phyloP scores from a whole-genome alignment of 1,140 invertebrate genomes.

The Zaprionus nigranus region DNA sequence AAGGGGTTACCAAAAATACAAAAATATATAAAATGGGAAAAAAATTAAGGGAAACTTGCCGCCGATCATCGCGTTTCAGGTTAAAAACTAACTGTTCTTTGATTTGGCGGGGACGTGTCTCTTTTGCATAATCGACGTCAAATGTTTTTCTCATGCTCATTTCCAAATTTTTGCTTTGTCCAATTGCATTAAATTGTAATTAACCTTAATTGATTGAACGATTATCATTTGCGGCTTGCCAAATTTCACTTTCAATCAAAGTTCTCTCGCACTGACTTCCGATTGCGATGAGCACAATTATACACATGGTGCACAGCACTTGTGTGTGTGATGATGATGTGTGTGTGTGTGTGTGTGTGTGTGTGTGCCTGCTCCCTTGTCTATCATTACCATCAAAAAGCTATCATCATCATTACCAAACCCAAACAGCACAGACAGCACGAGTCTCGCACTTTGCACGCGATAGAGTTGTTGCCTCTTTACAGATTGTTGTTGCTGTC shows the following conservation, averaged over 20 bases:
- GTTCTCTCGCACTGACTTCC: constrained; percentile 63
- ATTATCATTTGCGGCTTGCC: constrained; percentile 61
- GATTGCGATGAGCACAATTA: constrained; percentile 57
- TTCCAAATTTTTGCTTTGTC: constrained; percentile 36
- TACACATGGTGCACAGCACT: constrained; percentile 28
- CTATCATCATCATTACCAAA: constrained; percentile 77
- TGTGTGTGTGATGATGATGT: constrained; percentile 21
- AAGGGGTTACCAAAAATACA: constrained; percentile 50
- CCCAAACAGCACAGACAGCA: constrained; percentile 53
- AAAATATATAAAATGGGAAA: neutral
- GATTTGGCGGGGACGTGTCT: constrained; percentile 19
- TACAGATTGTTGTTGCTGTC: constrained; percentile 33
- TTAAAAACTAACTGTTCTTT: constrained; percentile 66
- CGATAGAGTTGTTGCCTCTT: constrained; percentile 63
- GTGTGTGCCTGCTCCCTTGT: constrained; percentile 23
- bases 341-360: constrained; percentile 17
- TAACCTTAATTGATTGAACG: constrained; percentile 80
- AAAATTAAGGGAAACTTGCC: constrained; percentile 16
- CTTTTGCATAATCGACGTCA: constrained; percentile 65
- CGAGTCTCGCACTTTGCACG: constrained; percentile 72
- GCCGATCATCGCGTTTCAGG: constrained; percentile 58
- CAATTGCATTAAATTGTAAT: constrained; percentile 75
- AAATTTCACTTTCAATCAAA: constrained; percentile 74
- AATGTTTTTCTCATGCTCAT: constrained; percentile 44
- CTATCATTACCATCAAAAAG: constrained; percentile 81